phyloP scores from a whole-genome alignment of 1,140 invertebrate species.

The Papilio helenus region DNA sequence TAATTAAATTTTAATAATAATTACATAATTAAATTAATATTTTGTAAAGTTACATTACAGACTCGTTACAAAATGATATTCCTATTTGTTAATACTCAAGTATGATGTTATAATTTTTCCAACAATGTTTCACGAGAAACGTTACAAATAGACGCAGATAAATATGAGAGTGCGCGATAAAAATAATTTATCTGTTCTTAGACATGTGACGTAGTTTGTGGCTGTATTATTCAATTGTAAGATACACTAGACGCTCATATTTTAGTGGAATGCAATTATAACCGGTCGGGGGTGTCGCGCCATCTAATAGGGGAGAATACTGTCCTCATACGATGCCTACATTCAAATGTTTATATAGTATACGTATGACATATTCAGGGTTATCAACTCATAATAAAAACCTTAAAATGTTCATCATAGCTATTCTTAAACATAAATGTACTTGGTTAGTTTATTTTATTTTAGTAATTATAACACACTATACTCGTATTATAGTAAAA shows the following conservation, averaged over 20 bases:
- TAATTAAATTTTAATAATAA: neutral
- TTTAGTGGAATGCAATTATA: constrained; percentile 81
- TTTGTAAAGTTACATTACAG: too few relatives aligned
- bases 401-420: neutral
- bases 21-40: too few relatives aligned
- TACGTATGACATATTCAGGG: constrained; percentile 52
- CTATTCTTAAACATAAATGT: neutral
- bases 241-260: constrained; percentile 70
- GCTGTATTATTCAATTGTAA: constrained; percentile 45
- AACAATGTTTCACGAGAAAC: constrained; percentile 1
- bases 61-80: neutral
- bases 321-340: constrained; percentile 52
- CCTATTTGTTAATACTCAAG: neutral
- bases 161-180: constrained; percentile 29
- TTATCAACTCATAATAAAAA: constrained; percentile 42
- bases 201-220: constrained; percentile 37
- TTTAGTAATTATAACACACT: too few relatives aligned
- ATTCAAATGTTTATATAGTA: constrained; percentile 65
- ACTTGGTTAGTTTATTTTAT: too few relatives aligned
- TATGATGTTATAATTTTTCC: constrained; percentile 2
- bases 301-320: constrained; percentile 55
- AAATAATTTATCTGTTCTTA: constrained; percentile 34
- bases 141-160: constrained; percentile 24
- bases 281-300: constrained; percentile 60
- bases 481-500: too few relatives aligned